These are phyloP conservation scores for Ormyrus labotus DNA, from an alignment of 2,888 invertebrate species.

Conservation along the genomic window DNA sequence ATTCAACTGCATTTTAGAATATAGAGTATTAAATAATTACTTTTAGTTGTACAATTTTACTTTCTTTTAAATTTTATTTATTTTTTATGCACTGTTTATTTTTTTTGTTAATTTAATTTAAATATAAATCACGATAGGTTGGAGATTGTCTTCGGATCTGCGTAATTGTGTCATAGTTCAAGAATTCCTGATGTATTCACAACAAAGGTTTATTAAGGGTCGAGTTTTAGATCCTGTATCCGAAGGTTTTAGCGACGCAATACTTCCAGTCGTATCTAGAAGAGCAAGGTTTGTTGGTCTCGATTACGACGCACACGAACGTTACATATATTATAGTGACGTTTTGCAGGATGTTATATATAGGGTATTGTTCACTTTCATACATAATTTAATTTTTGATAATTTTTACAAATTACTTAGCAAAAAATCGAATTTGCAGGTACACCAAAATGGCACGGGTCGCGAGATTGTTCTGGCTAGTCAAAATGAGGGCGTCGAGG, in stretches of 20 bases:
- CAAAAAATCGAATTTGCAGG: slow-evolving; percentile 71
- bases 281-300: slow-evolving; percentile 95
- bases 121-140: slow-evolving; percentile 68
- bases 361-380: slow-evolving; percentile 57
- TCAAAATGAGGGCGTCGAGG: slow-evolving; percentile 98
- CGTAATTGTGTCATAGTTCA: slow-evolving; percentile 88
- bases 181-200: slow-evolving; percentile 96
- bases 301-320: slow-evolving; percentile 93
- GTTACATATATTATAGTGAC: slow-evolving; percentile 97
- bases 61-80: too few relatives aligned
- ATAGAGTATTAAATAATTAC: too few relatives aligned
- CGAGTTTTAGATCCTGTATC: slow-evolving; percentile 91
- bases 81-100: too few relatives aligned
- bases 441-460: slow-evolving; percentile 86
- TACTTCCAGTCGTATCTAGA: slow-evolving; percentile 93
- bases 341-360: slow-evolving; percentile 97
- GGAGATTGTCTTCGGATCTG: slow-evolving; percentile 84
- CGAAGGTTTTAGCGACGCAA: slow-evolving; percentile 95
- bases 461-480: slow-evolving; percentile 94
- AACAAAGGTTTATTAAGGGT: slow-evolving; percentile 96
- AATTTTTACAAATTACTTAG: neutral
- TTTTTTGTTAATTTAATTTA: too few relatives aligned
- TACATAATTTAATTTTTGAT: neutral
- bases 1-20: too few relatives aligned
- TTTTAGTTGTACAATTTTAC: too few relatives aligned